Evolutionary conservation across 92 coral and sea anemone genomes (phyloP).

Genomic region (Montipora capitata): DNA sequence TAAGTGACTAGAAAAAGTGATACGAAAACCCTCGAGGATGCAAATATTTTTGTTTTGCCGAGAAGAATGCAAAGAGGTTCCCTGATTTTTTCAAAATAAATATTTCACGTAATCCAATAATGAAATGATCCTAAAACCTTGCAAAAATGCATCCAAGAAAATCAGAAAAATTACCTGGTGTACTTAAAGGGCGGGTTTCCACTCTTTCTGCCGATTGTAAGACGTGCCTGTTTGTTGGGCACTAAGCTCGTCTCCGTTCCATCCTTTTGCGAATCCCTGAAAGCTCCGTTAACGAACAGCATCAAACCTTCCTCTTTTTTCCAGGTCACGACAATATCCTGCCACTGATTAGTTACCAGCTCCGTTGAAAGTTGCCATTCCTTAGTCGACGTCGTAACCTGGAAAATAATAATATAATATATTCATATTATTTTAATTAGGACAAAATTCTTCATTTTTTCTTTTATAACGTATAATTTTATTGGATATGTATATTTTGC

Average conservation of each 20-base stretch:
- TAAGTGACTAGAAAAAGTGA: too few species aligned
- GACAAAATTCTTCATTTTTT: background rate
- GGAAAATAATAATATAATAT: background rate
- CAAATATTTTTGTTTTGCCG: too few species aligned
- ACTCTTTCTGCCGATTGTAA: conserved; percentile 96
- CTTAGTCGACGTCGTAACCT: conserved; percentile 91
- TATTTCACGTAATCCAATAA: too few species aligned
- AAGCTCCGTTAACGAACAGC: conserved; percentile 98
- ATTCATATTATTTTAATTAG: too few species aligned
- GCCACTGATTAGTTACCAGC: conserved; percentile 97
- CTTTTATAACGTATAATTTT: too few species aligned
- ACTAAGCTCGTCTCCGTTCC: conserved; percentile 83
- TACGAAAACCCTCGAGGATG: too few species aligned
- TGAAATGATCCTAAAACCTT: too few species aligned
- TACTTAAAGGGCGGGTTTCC: conserved; percentile 93
- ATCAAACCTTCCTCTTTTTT: conserved; percentile 94
- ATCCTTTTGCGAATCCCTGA: conserved; percentile 92
- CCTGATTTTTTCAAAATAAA: too few species aligned
- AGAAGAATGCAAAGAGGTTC: too few species aligned
- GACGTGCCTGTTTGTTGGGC: conserved; percentile 95
- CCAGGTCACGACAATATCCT: conserved; percentile 97
- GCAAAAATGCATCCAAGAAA: too few species aligned
- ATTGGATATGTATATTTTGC: too few species aligned
- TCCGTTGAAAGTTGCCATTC: conserved; percentile 98
- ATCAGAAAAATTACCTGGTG: conserved; percentile 78